Conservation (phyloP, 2,888 invertebrate species). For the Sinelater perroti region DNA sequence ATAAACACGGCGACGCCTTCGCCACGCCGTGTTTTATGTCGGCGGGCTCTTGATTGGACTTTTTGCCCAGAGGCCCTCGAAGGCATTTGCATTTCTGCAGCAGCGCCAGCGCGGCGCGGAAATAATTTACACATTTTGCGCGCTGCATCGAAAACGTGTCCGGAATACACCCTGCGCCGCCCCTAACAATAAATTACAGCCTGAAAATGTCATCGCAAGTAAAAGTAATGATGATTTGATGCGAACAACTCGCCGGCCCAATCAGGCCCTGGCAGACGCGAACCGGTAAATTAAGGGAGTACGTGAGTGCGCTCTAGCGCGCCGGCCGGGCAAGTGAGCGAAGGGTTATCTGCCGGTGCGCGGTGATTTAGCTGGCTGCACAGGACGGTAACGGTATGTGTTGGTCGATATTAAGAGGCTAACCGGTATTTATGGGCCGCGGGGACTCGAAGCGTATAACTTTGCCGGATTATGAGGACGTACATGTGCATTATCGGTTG, state of each 20-base stretch:
- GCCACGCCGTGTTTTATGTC: too few relatives aligned
- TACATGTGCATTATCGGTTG: slow-evolving; percentile 2
- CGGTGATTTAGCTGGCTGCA: slow-evolving; percentile 23
- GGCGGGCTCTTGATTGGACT: too few relatives aligned
- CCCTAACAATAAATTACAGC: slow-evolving; percentile 36
- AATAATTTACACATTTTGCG: slow-evolving; percentile 29
- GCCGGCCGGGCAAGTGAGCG: slow-evolving; percentile 19
- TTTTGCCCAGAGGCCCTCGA: too few relatives aligned
- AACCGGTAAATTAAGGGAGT: slow-evolving; percentile 30
- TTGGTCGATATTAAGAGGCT: slow-evolving; percentile 28
- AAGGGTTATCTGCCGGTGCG: slow-evolving; percentile 21
- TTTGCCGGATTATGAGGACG: slow-evolving; percentile 19
- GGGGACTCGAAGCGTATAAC: slow-evolving; percentile 25
- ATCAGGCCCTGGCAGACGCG: slow-evolving; percentile 28
- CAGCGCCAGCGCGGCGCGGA: slow-evolving; percentile 9
- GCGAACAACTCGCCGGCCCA: slow-evolving; percentile 29
- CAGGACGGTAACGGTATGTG: slow-evolving; percentile 22
- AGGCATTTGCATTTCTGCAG: slow-evolving; percentile 20
- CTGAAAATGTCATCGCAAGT: slow-evolving; percentile 42
- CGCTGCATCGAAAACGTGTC: slow-evolving; percentile 34
- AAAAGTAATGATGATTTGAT: slow-evolving; percentile 47
- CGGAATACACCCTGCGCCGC: slow-evolving; percentile 24
- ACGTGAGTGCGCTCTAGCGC: slow-evolving; percentile 32
- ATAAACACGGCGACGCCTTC: too few relatives aligned
- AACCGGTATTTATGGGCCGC: slow-evolving; percentile 26